phyloP scores from a whole-genome alignment of 2,113 vertebrate genomes.

The Microcebus ravelobensis region DNA sequence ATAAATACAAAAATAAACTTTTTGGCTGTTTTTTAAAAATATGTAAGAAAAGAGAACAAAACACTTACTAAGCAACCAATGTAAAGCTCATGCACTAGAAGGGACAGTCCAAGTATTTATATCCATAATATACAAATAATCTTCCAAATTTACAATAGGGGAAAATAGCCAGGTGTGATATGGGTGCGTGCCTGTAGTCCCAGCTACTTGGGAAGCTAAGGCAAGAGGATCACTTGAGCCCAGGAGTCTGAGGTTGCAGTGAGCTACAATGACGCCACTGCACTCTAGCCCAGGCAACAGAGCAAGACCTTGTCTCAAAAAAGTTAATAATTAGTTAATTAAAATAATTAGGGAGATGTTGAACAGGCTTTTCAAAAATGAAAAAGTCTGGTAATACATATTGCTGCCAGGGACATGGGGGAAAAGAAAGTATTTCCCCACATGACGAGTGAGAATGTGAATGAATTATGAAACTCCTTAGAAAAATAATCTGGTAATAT shows the following conservation, averaged over 20 bases:
- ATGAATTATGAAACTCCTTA: not conserved
- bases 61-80: not conserved
- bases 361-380: constrained; percentile 22
- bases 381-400: not conserved
- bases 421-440: not conserved
- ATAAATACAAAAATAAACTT: not conserved
- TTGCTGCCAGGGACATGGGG: not conserved
- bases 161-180: not conserved
- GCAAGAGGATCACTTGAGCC: no score
- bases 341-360: constrained; percentile 18
- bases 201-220: no score
- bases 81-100: not conserved
- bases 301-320: no score
- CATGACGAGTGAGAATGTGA: not conserved
- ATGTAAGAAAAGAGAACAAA: not conserved
- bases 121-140: not conserved
- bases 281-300: no score
- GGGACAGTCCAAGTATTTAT: not conserved
- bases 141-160: not conserved
- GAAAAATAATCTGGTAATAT: not conserved
- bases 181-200: no score
- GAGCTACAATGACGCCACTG: no score
- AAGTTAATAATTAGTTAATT: not conserved
- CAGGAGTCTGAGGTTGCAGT: no score
- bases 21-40: not conserved